phyloP scores from a whole-genome alignment of 2,888 invertebrate genomes.

The Melieria crassipennis region DNA sequence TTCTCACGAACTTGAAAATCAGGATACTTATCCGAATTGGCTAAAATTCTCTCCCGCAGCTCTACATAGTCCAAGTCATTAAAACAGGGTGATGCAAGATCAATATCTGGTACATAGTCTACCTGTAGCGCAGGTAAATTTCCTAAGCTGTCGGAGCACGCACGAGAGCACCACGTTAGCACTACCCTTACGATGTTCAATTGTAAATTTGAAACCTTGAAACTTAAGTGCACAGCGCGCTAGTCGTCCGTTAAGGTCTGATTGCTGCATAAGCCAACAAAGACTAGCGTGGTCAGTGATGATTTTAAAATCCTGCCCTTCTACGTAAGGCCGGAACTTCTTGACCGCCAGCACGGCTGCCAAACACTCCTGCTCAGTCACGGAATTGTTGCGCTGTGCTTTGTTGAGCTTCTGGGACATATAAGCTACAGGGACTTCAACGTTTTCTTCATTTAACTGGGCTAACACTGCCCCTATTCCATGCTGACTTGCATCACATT shows the following conservation, averaged over 20 bases:
- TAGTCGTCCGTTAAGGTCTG: constrained; percentile 44
- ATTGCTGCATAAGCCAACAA: constrained; percentile 7
- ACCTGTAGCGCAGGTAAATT: constrained; percentile 2
- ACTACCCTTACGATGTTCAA: too few species aligned
- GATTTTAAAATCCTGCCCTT: constrained; percentile 17
- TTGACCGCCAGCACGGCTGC: constrained; percentile 36
- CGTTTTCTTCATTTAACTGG: constrained; percentile 26
- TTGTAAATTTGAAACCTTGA: constrained; percentile 42
- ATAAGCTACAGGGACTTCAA: constrained; percentile 35
- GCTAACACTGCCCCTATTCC: constrained; percentile 34
- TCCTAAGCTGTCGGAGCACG: background rate
- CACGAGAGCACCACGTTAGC: constrained; percentile 26
- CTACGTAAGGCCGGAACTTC: constrained; percentile 33
- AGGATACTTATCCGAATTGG: background rate
- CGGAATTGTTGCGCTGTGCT: constrained; percentile 37
- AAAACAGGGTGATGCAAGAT: background rate
- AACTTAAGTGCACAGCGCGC: constrained; percentile 47
- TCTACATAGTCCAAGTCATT: background rate
- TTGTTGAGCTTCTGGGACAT: constrained; percentile 36
- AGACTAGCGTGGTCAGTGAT: constrained; percentile 14
- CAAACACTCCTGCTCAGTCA: constrained; percentile 40
- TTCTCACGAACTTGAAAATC: background rate
- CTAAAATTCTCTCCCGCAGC: background rate
- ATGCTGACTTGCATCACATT: constrained; percentile 38
- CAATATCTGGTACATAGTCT: background rate